A percentile compares a stretch with the other conserved stretches of the same genome.
These are phyloP conservation scores for Scolopax mira DNA, from an alignment of 2,113 vertebrate species.

Conservation along the genomic window DNA sequence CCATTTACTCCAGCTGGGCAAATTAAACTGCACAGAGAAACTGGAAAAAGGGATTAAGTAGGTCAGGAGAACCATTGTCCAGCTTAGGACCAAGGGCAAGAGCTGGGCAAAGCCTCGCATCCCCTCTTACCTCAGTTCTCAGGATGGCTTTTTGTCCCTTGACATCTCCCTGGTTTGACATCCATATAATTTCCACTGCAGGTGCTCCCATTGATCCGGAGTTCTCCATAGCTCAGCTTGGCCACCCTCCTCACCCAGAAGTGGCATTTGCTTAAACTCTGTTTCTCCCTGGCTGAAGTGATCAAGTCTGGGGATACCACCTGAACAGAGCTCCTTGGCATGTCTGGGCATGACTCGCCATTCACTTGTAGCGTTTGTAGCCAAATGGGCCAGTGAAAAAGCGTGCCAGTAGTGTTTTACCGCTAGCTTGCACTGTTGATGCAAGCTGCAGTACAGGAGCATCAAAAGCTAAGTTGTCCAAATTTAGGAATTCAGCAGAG, in stretches of 20 bases:
- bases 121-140: neutral
- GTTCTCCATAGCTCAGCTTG: neutral
- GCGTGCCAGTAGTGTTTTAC: neutral
- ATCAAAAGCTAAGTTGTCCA: neutral
- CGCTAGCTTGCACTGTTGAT: neutral
- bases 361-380: neutral
- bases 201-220: neutral
- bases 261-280: neutral
- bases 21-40: neutral
- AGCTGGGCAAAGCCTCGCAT: neutral
- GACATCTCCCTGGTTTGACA: neutral
- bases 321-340: neutral
- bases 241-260: neutral
- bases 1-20: neutral
- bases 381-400: neutral
- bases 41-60: neutral
- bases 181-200: neutral
- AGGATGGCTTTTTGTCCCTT: rapidly evolving
- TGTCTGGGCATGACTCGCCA: neutral
- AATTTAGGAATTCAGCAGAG: neutral
- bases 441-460: neutral
- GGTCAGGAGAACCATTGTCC: neutral
- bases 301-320: neutral
- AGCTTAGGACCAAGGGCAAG: neutral
- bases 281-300: neutral